These are phyloP conservation scores for Alcedo atthis DNA, from an alignment of 2,797 vertebrate genomes.

Conservation along the genomic window DNA sequence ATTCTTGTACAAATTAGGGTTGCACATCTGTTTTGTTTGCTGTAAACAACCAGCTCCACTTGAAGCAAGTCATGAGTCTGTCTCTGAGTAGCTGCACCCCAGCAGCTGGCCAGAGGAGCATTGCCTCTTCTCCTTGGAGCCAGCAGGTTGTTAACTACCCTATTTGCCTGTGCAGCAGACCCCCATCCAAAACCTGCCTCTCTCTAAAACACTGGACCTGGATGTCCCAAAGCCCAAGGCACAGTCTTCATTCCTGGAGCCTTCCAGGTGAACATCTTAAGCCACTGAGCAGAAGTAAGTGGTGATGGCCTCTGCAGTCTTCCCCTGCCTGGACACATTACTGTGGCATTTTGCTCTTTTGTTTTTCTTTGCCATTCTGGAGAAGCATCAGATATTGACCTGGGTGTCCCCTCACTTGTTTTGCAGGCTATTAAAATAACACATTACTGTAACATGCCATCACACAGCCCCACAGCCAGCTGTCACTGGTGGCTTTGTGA, in stretches of 20 bases:
- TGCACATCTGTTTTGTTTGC: neutral
- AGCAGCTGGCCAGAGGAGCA: neutral
- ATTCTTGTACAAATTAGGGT: neutral
- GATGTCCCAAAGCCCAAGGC: neutral
- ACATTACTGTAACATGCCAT: neutral
- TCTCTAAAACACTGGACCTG: neutral
- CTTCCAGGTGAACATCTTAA: fast-evolving
- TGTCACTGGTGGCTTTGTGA: neutral
- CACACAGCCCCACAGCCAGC: neutral
- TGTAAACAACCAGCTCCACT: neutral
- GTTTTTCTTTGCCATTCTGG: neutral
- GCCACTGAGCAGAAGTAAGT: neutral
- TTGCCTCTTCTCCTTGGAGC: neutral
- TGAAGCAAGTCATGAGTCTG: neutral
- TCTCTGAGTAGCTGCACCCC: neutral
- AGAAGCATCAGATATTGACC: neutral
- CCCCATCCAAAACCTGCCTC: neutral
- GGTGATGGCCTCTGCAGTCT: neutral
- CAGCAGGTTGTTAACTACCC: neutral
- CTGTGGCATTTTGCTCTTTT: neutral
- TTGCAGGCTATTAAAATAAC: neutral
- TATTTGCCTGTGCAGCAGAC: neutral
- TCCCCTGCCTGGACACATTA: neutral
- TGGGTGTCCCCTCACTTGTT: neutral
- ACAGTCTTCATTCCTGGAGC: neutral